Base-by-base conservation (phyloP, 2,888 invertebrate genomes). In the Drosophila histrio region DNA sequence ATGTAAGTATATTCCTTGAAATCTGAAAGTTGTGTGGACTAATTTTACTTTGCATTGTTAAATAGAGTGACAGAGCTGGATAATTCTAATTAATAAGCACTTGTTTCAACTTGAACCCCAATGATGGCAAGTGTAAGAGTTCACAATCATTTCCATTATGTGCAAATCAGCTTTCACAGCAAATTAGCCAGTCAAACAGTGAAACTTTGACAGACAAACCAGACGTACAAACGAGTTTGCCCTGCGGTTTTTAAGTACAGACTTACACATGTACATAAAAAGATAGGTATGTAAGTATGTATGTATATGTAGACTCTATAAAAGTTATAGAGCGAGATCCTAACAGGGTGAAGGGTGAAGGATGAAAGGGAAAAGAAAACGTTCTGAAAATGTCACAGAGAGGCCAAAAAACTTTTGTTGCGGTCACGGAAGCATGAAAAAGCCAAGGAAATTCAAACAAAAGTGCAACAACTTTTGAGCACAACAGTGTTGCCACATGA, bases 151-250 rank as follows among this genome's bases (percentile, higher is more conserved):
- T 77, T 70, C 54, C 59, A 77, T 67, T 69, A 75, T 88, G 84
- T 77, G 72, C 54, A 72, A 88, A 88, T 78, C 73, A 76, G 85
- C 78, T 84, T 84, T 87, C 52, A 72, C 84, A 87, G 78, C 72
- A 88, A 88, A 84, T 88, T 88, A 84, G 85, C 84, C 71, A 77
- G 76, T 65, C 85, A 87, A 80, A 73, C 76, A 76, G 63, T 68
- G 59, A 76, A 88, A 84, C 71, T 88, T 84, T 76, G 66, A 80
- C 73, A 78, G 87, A 72, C 77, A 66, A 49, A 44, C 71, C 49
- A 62, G 63, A 54, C 72, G 44, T 34, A 67, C 61, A 56, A 52
- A 67, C n/a, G 61, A 84, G 87, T 87, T 84, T 65, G 53, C 62
- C 68, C 69, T 66, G 69, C 54, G 81, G 74, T 68, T 47, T 52